These are phyloP conservation scores for Oscheius sp. DNA, from an alignment of 1,140 invertebrate genomes.

Conservation along the genomic window DNA sequence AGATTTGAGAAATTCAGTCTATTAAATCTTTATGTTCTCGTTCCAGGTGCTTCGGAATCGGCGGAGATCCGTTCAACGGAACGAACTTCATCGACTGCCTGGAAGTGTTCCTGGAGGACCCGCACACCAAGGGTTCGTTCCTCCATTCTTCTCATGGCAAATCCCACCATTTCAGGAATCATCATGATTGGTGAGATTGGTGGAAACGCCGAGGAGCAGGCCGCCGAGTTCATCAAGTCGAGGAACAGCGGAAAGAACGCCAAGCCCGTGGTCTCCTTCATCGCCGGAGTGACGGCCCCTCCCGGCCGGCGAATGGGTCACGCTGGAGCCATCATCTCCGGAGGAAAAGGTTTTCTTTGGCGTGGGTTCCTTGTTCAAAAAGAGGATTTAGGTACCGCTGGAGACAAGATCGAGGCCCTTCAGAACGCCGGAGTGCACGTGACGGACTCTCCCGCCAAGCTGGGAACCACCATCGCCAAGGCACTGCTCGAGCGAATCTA, in stretches of 20 bases:
- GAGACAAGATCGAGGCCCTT: constrained; percentile 95
- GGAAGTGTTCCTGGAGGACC: constrained; percentile 87
- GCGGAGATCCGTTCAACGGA: constrained; percentile 99
- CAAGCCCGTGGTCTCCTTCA: constrained; percentile 97
- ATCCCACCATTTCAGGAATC: constrained; percentile 70
- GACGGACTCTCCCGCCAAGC: constrained; percentile 35
- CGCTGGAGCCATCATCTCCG: constrained; percentile 97
- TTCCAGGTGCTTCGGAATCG: constrained; percentile 97
- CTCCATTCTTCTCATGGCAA: not conserved
- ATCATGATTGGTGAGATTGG: constrained; percentile 99
- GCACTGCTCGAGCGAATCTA: constrained; percentile 12
- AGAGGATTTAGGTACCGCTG: constrained; percentile 72
- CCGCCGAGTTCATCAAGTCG: constrained; percentile 81
- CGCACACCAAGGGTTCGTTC: constrained; percentile 69
- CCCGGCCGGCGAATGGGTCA: constrained; percentile 97
- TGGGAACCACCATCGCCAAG: constrained; percentile 27
- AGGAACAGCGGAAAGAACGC: constrained; percentile 73
- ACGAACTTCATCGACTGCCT: constrained; percentile 99
- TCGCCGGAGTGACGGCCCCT: constrained; percentile 94
- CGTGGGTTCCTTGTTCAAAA: no score
- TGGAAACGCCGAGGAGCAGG: constrained; percentile 92
- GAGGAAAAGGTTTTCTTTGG: constrained; percentile 77
- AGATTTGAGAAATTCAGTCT: no score
- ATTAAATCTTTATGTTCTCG: no score
- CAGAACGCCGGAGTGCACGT: constrained; percentile 78